These are phyloP conservation scores for Galemys pyrenaicus DNA, from an alignment of 2,113 vertebrate genomes.

Conservation along the genomic window DNA sequence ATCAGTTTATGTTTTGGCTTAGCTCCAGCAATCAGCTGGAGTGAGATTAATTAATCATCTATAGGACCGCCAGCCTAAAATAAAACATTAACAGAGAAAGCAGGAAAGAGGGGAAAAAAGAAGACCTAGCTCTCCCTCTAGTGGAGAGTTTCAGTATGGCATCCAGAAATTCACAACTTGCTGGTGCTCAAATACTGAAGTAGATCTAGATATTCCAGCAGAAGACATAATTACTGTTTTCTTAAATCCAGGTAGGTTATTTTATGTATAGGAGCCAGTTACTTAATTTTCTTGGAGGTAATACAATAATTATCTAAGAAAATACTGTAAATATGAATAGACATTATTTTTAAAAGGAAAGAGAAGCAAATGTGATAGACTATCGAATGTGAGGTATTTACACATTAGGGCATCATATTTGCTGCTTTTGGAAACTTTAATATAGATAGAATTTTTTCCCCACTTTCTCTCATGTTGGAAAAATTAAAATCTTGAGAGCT, in stretches of 20 bases:
- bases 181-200: not conserved
- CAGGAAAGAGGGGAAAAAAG: too few species aligned
- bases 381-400: conserved; percentile 18
- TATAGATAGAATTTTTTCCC: not conserved
- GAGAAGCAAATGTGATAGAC: not conserved
- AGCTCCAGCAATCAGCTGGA: not conserved
- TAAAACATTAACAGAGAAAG: not conserved
- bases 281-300: not conserved
- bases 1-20: not conserved
- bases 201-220: not conserved
- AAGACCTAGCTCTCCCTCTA: not conserved
- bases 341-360: not conserved
- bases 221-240: not conserved
- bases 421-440: not conserved
- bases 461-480: not conserved
- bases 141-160: conserved; percentile 3
- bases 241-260: not conserved
- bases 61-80: not conserved
- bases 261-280: not conserved
- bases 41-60: too few species aligned
- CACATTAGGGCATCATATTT: not conserved
- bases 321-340: not conserved
- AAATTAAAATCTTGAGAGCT: not conserved
- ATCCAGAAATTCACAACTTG: not conserved
- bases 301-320: not conserved